Conservation (phyloP, 2,113 vertebrate species). For the Sporophila hypoxantha region DNA sequence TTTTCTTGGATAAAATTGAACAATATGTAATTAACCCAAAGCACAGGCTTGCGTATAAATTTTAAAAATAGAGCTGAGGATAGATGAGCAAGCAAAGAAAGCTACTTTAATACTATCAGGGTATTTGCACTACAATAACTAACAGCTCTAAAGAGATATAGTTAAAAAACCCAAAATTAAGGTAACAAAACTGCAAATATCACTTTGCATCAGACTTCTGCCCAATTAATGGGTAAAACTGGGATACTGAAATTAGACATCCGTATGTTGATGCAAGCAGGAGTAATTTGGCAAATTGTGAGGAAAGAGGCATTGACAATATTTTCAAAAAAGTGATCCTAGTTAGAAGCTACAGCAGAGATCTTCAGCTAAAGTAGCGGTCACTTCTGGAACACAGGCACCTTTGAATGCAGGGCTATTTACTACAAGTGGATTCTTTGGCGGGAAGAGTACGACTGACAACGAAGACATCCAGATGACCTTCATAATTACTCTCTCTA, state of each 20-base stretch:
- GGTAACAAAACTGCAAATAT: not conserved
- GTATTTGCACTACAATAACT: not conserved
- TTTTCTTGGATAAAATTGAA: not conserved
- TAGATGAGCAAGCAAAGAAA: not conserved
- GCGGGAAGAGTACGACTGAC: not conserved
- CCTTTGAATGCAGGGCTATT: not conserved
- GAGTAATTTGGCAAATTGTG: not conserved
- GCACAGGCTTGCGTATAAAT: not conserved
- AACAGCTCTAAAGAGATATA: not conserved
- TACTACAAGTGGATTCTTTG: not conserved
- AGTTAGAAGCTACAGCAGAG: not conserved
- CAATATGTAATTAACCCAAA: not conserved
- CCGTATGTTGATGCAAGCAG: not conserved
- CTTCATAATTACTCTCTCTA: not conserved
- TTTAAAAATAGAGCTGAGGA: not conserved
- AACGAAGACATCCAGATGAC: not conserved
- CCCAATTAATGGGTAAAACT: not conserved
- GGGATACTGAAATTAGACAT: not conserved
- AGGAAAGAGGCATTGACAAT: not conserved
- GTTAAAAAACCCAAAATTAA: not conserved
- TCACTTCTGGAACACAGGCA: not conserved
- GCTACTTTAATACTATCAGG: not conserved
- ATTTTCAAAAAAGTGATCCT: not conserved
- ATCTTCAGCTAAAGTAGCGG: not conserved
- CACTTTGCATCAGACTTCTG: not conserved